Base-by-base conservation (phyloP, 2,888 invertebrate species). In the Ryuthela nishihirai region DNA sequence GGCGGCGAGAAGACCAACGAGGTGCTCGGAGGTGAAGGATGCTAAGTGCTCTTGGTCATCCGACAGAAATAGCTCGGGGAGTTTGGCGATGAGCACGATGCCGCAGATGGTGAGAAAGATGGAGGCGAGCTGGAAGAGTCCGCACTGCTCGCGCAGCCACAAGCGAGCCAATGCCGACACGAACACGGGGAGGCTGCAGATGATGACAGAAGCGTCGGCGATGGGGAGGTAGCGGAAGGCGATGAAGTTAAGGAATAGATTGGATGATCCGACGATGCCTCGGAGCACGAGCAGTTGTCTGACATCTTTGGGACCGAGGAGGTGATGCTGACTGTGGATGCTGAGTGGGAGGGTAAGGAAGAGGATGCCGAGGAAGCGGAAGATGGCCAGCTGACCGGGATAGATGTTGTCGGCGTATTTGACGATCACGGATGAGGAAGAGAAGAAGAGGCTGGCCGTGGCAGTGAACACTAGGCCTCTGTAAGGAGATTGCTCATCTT, bases 161-260 rank as follows among this genome's bases (percentile, higher is more conserved):
- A 73, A 67, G 34, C 72, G 67, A 0, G 72, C 73, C 54, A 73
- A 73, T 69, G 92, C 83, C 40, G 88, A 87, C 29, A 92, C 92
- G 77, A 93, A 92, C 29, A 92, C 91, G 1, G 92, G 92, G 42
- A 89, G 90, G 32, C 90, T 90, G 74, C 92, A 91, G 23, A 92
- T 89, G 62, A 90, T 87, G 3, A 90, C 89, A 4, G 88, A 88
- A 21, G 92, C 91, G 74, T 92, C 91, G 24, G 90, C 91, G 63
- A 93, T 75, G 1, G 90, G 90, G 87, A 93, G 91, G 71, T 90
- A 85, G 21, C 89, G 81, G 70, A 92, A 89, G 9, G 92, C 90
- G 73, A 90, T 91, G 72, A 92, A 93, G 76, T 89, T 88, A 70
- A 91, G 80, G 84, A 90, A 87, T 49, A 92, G 77, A 0, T 89